Base-by-base conservation (phyloP, 2,888 invertebrate species). In the Pemphredon lugubris region DNA sequence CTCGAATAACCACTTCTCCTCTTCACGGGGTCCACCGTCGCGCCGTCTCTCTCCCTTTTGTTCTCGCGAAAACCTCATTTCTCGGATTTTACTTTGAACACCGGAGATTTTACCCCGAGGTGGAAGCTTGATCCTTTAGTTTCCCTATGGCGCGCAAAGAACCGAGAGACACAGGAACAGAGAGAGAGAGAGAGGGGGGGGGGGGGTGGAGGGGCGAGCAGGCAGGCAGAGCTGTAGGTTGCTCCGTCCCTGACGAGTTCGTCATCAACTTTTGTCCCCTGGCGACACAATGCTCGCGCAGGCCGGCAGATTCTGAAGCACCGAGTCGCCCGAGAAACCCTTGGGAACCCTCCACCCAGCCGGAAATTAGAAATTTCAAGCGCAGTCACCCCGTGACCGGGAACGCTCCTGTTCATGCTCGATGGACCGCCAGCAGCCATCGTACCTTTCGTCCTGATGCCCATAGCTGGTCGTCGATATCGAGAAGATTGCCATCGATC, bases 281-380 rank as follows among this genome's bases (percentile, higher is more conserved):
- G 71, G 18, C 55, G 42, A 2, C 18, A 30, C 47, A 48, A 66
- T 53, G 6, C 34, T 16, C 18, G 9, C 1, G n/a, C 26, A 26
- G 6, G 9, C 11, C 23, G 32, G 44, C 20, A 48, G 16, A 42
- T 54, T 42, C 53, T 45, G 53, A 30, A 32, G 32, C 48, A 51
- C 26, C 23, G 30, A n/a, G n/a, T n/a, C 32, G n/a, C 18, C 11
- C 30, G 23, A 32, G 51, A 18, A 34, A n/a, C 18, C 26, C 32
- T 37, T 7, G 16, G 37, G 20, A 44, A 34, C 20, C 23, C 26
- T 47, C 47, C 42, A 30, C 30, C 34, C 53, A 37, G 21, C 66
- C 74, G 78, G 81, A 81, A 81, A 81, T 82, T 82, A 73, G 69
- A 77, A 79, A 76, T 77, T 75, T 75, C 73, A 40, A 54, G 45